These are phyloP conservation scores for Campylomormyrus numenius DNA, from an alignment of 2,113 vertebrate species.

Conservation along the genomic window DNA sequence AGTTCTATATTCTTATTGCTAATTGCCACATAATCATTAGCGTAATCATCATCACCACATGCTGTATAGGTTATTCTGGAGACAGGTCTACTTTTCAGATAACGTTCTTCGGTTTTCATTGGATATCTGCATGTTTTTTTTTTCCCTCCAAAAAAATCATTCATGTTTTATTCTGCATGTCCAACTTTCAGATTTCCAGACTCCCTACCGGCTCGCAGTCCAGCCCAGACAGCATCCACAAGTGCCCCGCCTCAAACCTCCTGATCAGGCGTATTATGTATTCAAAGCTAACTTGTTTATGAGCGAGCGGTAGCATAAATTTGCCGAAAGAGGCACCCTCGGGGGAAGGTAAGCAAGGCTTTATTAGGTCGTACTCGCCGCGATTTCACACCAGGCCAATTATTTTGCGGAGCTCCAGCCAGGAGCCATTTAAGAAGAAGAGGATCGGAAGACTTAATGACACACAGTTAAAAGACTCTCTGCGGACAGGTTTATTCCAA, in stretches of 20 bases:
- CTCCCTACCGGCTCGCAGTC: neutral
- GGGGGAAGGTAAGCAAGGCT: constrained; percentile 48
- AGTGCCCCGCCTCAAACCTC: neutral
- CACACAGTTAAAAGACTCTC: constrained; percentile 43
- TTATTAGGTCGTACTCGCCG: constrained; percentile 51
- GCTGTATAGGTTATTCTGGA: neutral
- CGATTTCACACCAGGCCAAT: constrained; percentile 52
- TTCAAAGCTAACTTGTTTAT: constrained; percentile 62
- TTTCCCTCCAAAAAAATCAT: neutral
- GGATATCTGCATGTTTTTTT: neutral
- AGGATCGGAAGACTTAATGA: constrained; percentile 46
- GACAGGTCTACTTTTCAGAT: neutral
- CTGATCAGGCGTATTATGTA: constrained; percentile 44
- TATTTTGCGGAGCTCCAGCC: constrained; percentile 46
- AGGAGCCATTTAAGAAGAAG: constrained; percentile 42
- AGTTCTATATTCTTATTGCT: neutral
- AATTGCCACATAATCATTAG: neutral
- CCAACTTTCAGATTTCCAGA: neutral
- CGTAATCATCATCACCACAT: neutral
- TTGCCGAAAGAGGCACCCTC: constrained; percentile 50
- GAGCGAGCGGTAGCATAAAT: constrained; percentile 51
- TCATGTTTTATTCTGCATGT: neutral
- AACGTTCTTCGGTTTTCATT: neutral
- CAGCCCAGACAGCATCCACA: neutral
- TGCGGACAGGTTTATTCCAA: constrained; percentile 44